phyloP scores from a whole-genome alignment of 2,888 invertebrate genomes.

The Tromatobia lineatoria region DNA sequence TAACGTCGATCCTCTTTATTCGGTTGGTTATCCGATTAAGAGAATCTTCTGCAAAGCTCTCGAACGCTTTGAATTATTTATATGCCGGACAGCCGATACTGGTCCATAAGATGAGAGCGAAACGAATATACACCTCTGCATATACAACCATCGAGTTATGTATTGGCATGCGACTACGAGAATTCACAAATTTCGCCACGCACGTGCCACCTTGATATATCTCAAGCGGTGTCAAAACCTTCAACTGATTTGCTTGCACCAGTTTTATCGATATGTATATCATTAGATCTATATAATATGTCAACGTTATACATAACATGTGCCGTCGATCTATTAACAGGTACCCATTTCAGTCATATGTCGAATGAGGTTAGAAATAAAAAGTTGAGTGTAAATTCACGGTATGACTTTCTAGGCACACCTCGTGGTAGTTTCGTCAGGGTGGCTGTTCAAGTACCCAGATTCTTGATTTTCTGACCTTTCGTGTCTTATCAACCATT shows the following conservation, averaged over 20 bases:
- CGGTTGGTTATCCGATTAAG: slow-evolving; percentile 15
- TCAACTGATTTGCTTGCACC: slow-evolving; percentile 1
- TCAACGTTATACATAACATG: background rate
- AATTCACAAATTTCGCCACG: slow-evolving; percentile 36
- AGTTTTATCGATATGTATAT: background rate
- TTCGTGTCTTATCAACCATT: background rate
- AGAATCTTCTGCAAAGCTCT: background rate
- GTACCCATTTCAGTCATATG: background rate
- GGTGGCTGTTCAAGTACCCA: background rate
- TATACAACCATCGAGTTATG: background rate
- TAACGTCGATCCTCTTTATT: slow-evolving; percentile 42
- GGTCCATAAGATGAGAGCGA: background rate
- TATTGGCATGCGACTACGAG: background rate
- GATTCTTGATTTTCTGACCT: slow-evolving; percentile 12
- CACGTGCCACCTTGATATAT: background rate
- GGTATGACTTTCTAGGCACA: slow-evolving; percentile 13
- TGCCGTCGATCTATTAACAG: background rate
- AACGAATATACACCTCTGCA: background rate
- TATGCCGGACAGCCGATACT: background rate
- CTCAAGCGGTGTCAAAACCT: background rate
- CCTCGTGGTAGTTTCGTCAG: background rate
- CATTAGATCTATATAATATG: background rate
- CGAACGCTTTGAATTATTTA: slow-evolving; percentile 25
- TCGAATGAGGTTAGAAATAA: background rate
- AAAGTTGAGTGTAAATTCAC: background rate